phyloP scores from a whole-genome alignment of 2,888 invertebrate genomes.

The Agriopis aurantiaria region DNA sequence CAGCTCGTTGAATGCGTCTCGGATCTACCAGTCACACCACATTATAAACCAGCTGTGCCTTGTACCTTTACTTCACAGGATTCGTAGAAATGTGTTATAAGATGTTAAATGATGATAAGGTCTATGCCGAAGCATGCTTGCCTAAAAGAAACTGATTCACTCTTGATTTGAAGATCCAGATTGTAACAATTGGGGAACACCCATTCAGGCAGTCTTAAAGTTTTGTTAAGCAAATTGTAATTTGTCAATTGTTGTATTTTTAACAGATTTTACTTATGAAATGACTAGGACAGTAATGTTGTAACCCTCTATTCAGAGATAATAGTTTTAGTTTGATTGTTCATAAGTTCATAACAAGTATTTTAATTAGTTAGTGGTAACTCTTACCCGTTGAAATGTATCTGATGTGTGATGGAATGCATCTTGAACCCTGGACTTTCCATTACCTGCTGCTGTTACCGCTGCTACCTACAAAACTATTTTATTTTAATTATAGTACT shows the following conservation, averaged over 20 bases:
- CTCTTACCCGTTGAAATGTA: constrained; percentile 64
- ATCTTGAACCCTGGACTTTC: constrained; percentile 70
- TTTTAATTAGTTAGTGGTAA: background rate
- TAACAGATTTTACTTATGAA: too few relatives aligned
- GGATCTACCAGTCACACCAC: constrained; percentile 55
- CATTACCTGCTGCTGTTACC: constrained; percentile 69
- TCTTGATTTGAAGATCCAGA: too few relatives aligned
- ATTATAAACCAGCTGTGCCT: background rate
- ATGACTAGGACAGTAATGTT: too few relatives aligned
- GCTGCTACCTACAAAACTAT: constrained; percentile 69
- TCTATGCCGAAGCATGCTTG: too few relatives aligned
- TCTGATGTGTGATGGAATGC: constrained; percentile 67
- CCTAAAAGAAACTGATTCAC: too few relatives aligned
- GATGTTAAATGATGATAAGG: too few relatives aligned
- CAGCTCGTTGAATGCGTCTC: constrained; percentile 65
- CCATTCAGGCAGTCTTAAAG: too few relatives aligned
- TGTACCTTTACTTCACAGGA: background rate
- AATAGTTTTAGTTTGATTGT: background rate
- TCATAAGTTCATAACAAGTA: background rate
- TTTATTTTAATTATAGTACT: too few relatives aligned
- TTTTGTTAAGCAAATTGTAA: too few relatives aligned
- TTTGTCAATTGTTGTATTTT: too few relatives aligned
- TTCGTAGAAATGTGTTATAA: too few relatives aligned
- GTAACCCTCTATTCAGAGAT: background rate
- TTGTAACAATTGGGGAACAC: too few relatives aligned